Evolutionary conservation across 1,140 invertebrate species (phyloP).

Genomic region (Drepana arcuata): DNA sequence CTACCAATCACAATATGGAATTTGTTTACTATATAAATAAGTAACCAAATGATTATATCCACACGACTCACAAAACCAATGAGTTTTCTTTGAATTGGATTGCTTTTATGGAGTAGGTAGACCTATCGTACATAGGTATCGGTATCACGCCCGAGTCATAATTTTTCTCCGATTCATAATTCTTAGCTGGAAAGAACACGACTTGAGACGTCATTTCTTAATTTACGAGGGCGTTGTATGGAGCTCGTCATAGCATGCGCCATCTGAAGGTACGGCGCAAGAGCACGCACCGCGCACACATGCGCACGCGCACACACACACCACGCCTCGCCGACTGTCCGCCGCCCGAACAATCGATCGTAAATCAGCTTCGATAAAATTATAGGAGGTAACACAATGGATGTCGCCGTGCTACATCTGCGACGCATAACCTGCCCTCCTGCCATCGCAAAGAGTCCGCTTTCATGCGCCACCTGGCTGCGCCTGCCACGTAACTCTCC

Average conservation of each 20-base stretch:
- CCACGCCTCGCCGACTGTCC: conserved; percentile 47
- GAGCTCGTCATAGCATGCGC: conserved; percentile 35
- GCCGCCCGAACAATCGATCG: conserved; percentile 67
- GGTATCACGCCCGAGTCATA: conserved; percentile 16
- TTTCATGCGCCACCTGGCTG: conserved; percentile 43
- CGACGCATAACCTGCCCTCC: conserved; percentile 46
- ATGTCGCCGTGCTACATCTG: conserved; percentile 46
- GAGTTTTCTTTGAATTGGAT: too few relatives aligned
- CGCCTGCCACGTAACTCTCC: conserved; percentile 39
- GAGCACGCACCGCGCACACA: conserved; percentile 47
- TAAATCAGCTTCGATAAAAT: conserved; percentile 70
- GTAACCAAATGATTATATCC: too few relatives aligned
- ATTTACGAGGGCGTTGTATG: conserved; percentile 55
- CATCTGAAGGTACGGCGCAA: conserved; percentile 48
- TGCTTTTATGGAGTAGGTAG: background rate
- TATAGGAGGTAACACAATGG: conserved; percentile 69
- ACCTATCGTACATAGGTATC: conserved; percentile 1
- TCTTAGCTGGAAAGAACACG: conserved; percentile 42
- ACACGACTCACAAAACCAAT: too few relatives aligned
- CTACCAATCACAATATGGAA: too few relatives aligned
- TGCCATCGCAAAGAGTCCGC: conserved; percentile 47
- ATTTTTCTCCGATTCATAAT: conserved; percentile 37
- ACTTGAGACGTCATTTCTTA: conserved; percentile 47
- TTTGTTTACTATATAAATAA: too few relatives aligned
- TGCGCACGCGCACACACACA: conserved; percentile 54